Base-by-base conservation (phyloP, 1,140 invertebrate genomes). In the Harlomillsia oculata region DNA sequence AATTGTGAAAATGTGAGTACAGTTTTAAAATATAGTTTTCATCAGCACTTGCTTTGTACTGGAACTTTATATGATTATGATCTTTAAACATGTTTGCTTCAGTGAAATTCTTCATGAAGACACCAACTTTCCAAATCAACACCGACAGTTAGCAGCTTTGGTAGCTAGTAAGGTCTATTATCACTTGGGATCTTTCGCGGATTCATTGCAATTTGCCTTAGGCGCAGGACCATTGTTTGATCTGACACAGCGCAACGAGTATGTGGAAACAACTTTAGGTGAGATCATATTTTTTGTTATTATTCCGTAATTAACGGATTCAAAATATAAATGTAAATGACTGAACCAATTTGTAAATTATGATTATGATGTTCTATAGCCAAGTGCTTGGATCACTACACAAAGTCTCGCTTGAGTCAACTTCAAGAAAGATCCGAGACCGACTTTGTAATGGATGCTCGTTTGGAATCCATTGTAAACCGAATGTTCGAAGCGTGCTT, bases 81-180 rank as follows among this genome's bases (percentile, higher is more conserved):
- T 6, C 13, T 16, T 45, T 16, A 14, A 20, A 21, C 20, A 13
- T 34, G 30, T 34, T 51, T 23, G 28, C 21, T 63, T 63, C 67
- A 86, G 83, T 68, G 94, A 98, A 78, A 90, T 94, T 67, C 76
- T 99, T 18, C 87, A 95, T 70, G 95, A 98, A 76, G 88, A 97
- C 68, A 81, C 85, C 66, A 73, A 72, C 13, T 98, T 98, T 68
- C 72, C 71, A 25, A 11, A 41, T 23, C 39, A 55, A 18, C 80
- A 80, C 21, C 83, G 96, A 67, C 82, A 96, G 66, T 72, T 97
- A 40, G 96, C 96, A 46, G 94, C 95, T 25, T 78, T 99, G 59
- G 91, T 99, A 23, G 94, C 93, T 5, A 97, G 94, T 63, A 99
- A 99, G 76, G 92, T 98, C 5, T 98, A 97, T 69, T 97, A 97